Percentiles rank a stretch among this genome's conserved stretches.
phyloP scores from a whole-genome alignment of 2,888 invertebrate genomes.

The Microplitis deprimator region DNA sequence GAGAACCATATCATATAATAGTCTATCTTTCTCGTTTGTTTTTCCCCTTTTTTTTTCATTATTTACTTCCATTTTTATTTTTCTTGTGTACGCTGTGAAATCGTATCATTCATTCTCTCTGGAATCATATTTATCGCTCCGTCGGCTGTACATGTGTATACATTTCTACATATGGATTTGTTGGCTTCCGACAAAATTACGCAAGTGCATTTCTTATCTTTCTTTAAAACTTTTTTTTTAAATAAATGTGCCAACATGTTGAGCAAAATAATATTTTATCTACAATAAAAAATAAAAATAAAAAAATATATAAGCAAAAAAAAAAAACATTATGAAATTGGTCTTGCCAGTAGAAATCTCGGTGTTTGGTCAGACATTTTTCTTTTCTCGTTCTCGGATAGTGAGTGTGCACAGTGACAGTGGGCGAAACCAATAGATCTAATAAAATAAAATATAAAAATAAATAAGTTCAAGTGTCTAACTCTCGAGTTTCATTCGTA shows the following conservation, averaged over 20 bases:
- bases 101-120: slow-evolving; percentile 25
- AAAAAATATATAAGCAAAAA: not conserved
- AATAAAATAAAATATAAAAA: not conserved
- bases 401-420: slow-evolving; percentile 14
- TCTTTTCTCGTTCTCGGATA: slow-evolving; percentile 4
- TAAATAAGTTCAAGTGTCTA: not conserved
- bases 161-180: slow-evolving; percentile 7
- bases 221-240: slow-evolving; percentile 24
- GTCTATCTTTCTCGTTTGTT: not conserved
- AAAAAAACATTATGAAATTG: slow-evolving; percentile 1
- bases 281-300: not conserved
- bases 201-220: slow-evolving; percentile 4
- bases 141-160: slow-evolving; percentile 17
- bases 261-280: not conserved
- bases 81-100: slow-evolving; percentile 1
- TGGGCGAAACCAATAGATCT: not conserved
- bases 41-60: not conserved
- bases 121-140: slow-evolving; percentile 9
- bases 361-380: slow-evolving; percentile 16
- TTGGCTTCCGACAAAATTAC: slow-evolving; percentile 20
- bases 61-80: slow-evolving; percentile 1
- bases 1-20: slow-evolving; percentile 20
- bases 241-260: not conserved
- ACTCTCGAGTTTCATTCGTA: not conserved
- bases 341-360: slow-evolving; percentile 4